Evolutionary conservation across 1,140 invertebrate species (phyloP), one percentile per base, ranked within the genome.

Genomic region (Homalodisca vitripennis): DNA sequence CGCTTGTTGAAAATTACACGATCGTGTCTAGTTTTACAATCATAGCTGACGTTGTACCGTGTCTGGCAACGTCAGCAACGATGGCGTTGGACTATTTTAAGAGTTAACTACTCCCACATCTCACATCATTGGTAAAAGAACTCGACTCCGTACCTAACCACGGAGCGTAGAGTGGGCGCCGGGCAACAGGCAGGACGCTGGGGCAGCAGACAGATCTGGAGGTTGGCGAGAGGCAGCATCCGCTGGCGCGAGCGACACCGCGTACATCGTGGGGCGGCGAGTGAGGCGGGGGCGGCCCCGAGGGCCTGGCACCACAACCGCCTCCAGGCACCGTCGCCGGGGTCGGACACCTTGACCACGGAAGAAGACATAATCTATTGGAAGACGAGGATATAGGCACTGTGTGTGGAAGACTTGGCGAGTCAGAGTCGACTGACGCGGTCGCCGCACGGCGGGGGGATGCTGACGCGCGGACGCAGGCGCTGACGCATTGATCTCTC

Each of bases 121-220:
- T n/a, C n/a, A n/a, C n/a, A n/a, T n/a, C n/a, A n/a, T n/a, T n/a
- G n/a, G n/a, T n/a, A n/a, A n/a, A n/a, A n/a, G n/a, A n/a, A n/a
- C n/a, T n/a, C n/a, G n/a, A n/a, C n/a, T n/a, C n/a, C n/a, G n/a
- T 80, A 87, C 86, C 85, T 87, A 75, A 87, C 84, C 60, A 87
- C 84, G 51, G 86, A 87, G 67, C 84, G 81, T 80, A 87, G 70
- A 34, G 62, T 63, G 3, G 57, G 17, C 13, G 22, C 60, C 1
- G 47, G n/a, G 31, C 20, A 29, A 2, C 63, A 41, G 1, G 26
- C 32, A 10, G 22, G 47, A 10, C 20, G 22, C 32, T 47, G 26
- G 22, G 41, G 66, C 24, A 76, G 31, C 74, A 84, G 79, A 80
- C 82, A 83, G 77, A 84, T 82, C 79, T 84, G 82, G 75, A 84